Conservation (phyloP, 2,797 vertebrate species). For the Enteromius viviparus region DNA sequence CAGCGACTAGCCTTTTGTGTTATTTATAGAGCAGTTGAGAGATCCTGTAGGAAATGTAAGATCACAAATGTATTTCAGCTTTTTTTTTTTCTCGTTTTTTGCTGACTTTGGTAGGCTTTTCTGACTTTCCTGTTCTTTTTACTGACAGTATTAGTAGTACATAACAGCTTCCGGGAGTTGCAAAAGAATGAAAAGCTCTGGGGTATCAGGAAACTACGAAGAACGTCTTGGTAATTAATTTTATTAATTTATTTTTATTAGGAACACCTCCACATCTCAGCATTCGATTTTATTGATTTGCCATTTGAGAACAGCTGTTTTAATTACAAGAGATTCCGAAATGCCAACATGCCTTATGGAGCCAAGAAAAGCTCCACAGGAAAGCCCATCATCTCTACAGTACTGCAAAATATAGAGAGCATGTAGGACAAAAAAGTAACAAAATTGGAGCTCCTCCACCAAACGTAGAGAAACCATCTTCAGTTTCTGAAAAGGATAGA, state of each 20-base stretch:
- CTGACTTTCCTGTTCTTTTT: neutral
- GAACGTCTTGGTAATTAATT: conserved; percentile 20
- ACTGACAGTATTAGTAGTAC: neutral
- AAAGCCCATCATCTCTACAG: neutral
- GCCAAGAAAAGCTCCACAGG: neutral
- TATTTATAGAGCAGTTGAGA: conserved; percentile 3
- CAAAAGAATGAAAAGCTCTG: neutral
- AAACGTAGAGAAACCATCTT: neutral
- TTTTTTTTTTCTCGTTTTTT: neutral
- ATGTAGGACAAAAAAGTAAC: neutral
- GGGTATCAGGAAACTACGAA: neutral
- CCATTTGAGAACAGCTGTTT: conserved; percentile 26
- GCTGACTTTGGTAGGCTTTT: neutral
- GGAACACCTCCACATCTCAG: conserved; percentile 4
- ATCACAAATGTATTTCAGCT: neutral
- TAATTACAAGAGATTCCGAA: conserved; percentile 42
- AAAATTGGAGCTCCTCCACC: neutral
- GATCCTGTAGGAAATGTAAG: neutral
- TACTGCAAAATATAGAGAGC: neutral
- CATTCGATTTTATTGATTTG: conserved; percentile 34
- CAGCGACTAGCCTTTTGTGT: conserved; percentile 3
- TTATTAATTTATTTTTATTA: conserved; percentile 42
- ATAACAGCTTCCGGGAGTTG: neutral
- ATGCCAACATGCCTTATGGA: conserved; percentile 36
- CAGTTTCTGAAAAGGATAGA: neutral